Evolutionary conservation across 2,113 vertebrate genomes (phyloP), one percentile per base, ranked within the genome.

Genomic region (Malurus melanocephalus): DNA sequence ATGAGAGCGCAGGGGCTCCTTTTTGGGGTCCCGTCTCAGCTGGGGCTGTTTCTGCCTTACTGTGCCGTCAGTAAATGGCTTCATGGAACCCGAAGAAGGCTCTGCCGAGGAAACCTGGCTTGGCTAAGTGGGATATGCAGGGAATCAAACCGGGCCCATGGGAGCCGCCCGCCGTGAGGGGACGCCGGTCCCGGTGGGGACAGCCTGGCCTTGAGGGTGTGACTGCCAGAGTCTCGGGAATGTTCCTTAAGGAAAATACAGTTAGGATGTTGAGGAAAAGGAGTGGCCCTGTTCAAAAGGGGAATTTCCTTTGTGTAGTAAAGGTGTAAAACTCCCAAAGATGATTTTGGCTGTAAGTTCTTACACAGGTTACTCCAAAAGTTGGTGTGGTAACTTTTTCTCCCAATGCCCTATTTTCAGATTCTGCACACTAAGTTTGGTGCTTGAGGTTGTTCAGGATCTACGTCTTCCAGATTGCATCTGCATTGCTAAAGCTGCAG

Each of bases 141-240:
- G 19, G 45, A 40, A 2, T 11, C 38, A 1, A 8, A 1, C 13
- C 10, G 46, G 42, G 7, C 28, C 33, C 49, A 0, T 7, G 3
- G 10, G 35, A n/a, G 64, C 40, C 3, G 66, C 65, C 43, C 16
- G 19, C 64, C 20, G 5, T 21, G 48, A 52, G 14, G 38, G 75
- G 24, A 8, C 51, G 11, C 30, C 9, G 26, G 10, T 1, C 16
- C 26, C 14, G 13, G 67, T 35, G 32, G 49, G 22, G 38, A n/a
- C 49, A 17, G 21, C 2, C 22, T 1, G 71, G 32, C 35, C 26
- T 4, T 3, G 43, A 16, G 12, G 22, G 2, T 1, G 80, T 1
- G 12, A 8, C 42, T 16, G 68, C 49, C 33, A 3, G 11, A 5
- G 16, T 0, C 48, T 18, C 38, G 9, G 46, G 9, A 45, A 18